A percentile compares a stretch with the other conserved stretches of the same genome.
These are phyloP conservation scores for Conopomorpha cramerella DNA, from an alignment of 1,140 invertebrate genomes.

Conservation along the genomic window DNA sequence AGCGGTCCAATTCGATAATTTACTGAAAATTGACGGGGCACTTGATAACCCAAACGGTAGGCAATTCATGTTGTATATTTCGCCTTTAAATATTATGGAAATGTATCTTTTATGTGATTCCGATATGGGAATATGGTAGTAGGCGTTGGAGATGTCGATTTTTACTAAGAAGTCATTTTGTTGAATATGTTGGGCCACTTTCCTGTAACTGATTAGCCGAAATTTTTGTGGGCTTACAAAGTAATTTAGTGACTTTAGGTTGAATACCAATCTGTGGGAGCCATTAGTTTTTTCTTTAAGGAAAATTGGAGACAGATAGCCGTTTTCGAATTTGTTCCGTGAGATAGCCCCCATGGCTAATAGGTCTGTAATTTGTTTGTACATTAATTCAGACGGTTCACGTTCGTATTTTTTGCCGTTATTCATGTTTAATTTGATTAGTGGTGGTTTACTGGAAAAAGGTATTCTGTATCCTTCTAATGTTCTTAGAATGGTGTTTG, in stretches of 20 bases:
- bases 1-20: conserved; percentile 13
- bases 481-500: conserved; percentile 2
- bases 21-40: conserved; percentile 8
- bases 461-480: conserved; percentile 4
- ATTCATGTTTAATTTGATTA: not conserved
- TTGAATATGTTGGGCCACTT: conserved; percentile 6
- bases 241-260: conserved; percentile 12
- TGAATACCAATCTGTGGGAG: conserved; percentile 3
- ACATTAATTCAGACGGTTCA: not conserved
- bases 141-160: conserved; percentile 17
- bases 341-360: conserved; percentile 11
- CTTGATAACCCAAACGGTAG: conserved; percentile 9
- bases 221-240: conserved; percentile 3
- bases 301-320: conserved; percentile 6
- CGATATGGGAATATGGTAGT: conserved; percentile 16
- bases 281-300: conserved; percentile 7
- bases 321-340: conserved; percentile 2
- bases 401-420: not conserved
- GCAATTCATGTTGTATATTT: conserved; percentile 10
- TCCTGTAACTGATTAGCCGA: conserved; percentile 2
- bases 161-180: conserved; percentile 11
- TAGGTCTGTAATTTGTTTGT: conserved; percentile 7
- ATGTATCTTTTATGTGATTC: conserved; percentile 11
- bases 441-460: not conserved
- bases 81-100: conserved; percentile 12